These are phyloP conservation scores for Catalaphyllia jardinei DNA, from an alignment of 64 coral and sea anemone genomes.

Conservation along the genomic window DNA sequence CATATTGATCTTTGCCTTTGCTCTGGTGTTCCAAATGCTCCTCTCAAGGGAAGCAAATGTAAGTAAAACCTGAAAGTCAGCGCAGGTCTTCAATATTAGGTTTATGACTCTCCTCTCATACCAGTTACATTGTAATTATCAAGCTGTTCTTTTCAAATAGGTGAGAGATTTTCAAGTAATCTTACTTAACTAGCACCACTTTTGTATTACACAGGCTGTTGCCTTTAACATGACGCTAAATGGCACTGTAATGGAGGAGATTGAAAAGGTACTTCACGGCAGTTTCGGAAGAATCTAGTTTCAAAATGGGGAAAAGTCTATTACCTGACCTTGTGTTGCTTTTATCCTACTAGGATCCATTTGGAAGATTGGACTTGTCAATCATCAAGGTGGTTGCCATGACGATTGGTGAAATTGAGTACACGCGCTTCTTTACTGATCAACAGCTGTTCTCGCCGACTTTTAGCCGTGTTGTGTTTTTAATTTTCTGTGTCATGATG, in stretches of 20 bases:
- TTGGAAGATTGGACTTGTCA: conserved; percentile 17
- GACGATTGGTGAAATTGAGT: conserved; percentile 89
- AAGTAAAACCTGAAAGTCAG: not conserved
- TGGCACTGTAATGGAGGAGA: not conserved
- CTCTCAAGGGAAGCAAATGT: conserved; percentile 18
- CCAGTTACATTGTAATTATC: too few species aligned
- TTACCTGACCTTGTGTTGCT: not conserved
- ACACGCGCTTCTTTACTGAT: conserved; percentile 67
- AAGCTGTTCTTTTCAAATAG: too few species aligned
- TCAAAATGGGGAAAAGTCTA: too few species aligned
- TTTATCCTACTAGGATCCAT: conserved; percentile 40
- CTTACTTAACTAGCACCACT: not conserved
- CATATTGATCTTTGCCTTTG: conserved; percentile 20
- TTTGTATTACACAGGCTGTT: not conserved
- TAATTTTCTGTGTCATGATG: conserved; percentile 58
- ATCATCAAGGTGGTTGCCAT: conserved; percentile 71
- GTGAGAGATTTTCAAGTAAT: not conserved
- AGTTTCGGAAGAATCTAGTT: not conserved
- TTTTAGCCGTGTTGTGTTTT: conserved; percentile 22
- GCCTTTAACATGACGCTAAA: conserved; percentile 3
- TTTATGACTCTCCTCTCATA: not conserved
- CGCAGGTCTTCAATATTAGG: not conserved
- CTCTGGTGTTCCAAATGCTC: conserved; percentile 20
- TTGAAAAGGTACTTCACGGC: not conserved
- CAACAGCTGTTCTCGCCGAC: not conserved